Base-by-base conservation (phyloP, 2,113 vertebrate species). In the Clarias batrachus region DNA sequence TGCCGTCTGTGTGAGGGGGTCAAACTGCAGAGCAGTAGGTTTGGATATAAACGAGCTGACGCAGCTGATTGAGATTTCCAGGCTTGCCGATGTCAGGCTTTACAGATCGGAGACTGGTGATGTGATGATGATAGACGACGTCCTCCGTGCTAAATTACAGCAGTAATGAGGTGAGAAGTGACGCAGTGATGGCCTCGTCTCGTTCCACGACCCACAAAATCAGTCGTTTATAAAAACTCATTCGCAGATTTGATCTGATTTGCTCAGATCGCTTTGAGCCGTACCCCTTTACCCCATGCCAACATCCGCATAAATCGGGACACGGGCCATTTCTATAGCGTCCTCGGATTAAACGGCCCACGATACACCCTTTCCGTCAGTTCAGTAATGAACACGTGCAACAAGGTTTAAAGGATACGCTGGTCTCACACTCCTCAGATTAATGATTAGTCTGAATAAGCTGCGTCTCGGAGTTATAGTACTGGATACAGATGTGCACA, bases 231-330 rank as follows among this genome's bases (percentile, higher is more conserved):
- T 59, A 9, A 56, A 56, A 77, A 14, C 74, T 62, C 17, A 74
- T 86, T 82, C 86, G 84, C 63, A 33, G 30, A 33, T 33, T 33
- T 33, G 30, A 33, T 33, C 30, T 33, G 30, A 33, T 33, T 33
- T 33, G 30, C 59, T 79, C n/a, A 1, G 63, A 83, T 86, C 37
- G 37, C 81, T 89, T 62, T 65, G 52, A 25, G 33, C 80, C 86
- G 74, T 87, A 66, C 27, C 78, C 79, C 37, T 60, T 88, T 66
- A 59, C 65, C 89, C 90, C 27, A 66, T 87, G 80, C 86, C 86
- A 81, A 62, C 54, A 83, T 88, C 70, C 52, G 82, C 63, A 73
- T 84, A 81, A 88, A 85, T 33, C 30, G 30, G 2, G 76, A n/a
- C 54, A 70, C 17, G 85, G 85, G 59, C 60, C 86, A 85, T 88